Evolutionary conservation across 2,797 vertebrate genomes (phyloP).

Genomic region (Euphonia xanthogaster): DNA sequence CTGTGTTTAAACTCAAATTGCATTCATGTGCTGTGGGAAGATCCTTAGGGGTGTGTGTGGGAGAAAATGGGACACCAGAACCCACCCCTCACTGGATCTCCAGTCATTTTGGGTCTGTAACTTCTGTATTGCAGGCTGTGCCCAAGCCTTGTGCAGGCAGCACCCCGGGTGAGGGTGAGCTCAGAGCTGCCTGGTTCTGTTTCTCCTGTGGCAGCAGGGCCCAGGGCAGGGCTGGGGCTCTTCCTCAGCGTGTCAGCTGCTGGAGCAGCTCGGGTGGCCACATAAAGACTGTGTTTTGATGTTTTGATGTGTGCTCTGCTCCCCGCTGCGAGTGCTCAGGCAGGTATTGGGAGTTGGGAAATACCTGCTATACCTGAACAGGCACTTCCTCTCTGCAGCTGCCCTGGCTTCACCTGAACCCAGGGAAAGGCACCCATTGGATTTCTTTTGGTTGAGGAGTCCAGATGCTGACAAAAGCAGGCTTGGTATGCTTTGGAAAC

Average conservation of each 20-base stretch:
- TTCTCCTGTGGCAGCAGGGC: background rate
- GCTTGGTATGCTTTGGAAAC: background rate
- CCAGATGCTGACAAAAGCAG: background rate
- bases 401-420: background rate
- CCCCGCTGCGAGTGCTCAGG: background rate
- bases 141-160: accelerated
- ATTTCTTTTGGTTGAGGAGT: background rate
- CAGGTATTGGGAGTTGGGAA: conserved; percentile 35
- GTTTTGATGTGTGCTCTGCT: conserved; percentile 23
- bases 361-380: conserved; percentile 52
- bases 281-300: background rate
- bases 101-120: accelerated
- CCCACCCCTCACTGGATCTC: accelerated
- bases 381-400: background rate
- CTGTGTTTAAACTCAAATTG: background rate
- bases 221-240: background rate
- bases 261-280: conserved; percentile 16
- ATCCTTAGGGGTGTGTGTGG: background rate
- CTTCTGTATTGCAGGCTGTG: accelerated
- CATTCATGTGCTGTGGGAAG: background rate
- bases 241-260: background rate
- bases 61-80: background rate
- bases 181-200: accelerated
- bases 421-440: accelerated
- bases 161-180: background rate